Conservation (phyloP, 2,888 invertebrate species). For the Nineta flava region DNA sequence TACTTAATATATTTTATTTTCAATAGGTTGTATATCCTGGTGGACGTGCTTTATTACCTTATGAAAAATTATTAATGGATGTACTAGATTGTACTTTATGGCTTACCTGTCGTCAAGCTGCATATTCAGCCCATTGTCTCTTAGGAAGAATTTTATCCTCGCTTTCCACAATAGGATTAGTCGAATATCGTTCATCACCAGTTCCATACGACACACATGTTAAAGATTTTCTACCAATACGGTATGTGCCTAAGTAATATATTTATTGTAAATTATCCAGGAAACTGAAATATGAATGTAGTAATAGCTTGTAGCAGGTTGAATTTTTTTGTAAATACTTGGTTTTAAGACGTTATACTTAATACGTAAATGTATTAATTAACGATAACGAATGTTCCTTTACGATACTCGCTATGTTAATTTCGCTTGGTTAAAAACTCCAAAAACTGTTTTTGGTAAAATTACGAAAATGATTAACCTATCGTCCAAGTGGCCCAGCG, state of each 20-base stretch:
- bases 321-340: no score
- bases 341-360: no score
- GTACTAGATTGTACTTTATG: conserved; percentile 56
- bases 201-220: conserved; percentile 44
- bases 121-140: conserved; percentile 42
- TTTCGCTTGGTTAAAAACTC: no score
- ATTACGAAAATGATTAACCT: no score
- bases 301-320: no score
- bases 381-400: no score
- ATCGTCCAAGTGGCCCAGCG: no score
- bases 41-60: conserved; percentile 43
- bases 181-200: conserved; percentile 43
- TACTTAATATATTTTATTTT: no score
- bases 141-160: conserved; percentile 41
- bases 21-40: conserved; percentile 44
- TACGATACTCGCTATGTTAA: no score
- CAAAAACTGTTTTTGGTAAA: no score
- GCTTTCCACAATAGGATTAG: conserved; percentile 42
- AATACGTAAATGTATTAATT: no score
- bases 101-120: conserved; percentile 50
- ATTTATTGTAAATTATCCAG: not conserved
- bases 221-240: conserved; percentile 52
- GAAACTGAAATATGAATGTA: no score
- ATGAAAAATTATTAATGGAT: conserved; percentile 43
- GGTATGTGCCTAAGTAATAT: conserved; percentile 22